Evolutionary conservation across 1,140 invertebrate species (phyloP).

Genomic region (Panagrolaimus sp.): DNA sequence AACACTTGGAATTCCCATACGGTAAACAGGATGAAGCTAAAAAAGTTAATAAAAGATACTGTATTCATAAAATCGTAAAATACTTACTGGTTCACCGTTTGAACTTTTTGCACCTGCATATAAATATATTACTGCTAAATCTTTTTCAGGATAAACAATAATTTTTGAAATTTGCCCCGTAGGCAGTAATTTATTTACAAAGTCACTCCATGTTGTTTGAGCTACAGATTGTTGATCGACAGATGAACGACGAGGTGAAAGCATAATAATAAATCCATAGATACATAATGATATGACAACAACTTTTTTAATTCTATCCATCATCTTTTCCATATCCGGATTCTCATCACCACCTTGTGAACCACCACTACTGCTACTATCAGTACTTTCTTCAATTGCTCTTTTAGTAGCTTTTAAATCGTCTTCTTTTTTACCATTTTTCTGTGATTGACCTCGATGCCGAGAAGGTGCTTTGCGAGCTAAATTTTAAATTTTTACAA

Average conservation of each 20-base stretch:
- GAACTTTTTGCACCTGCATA: constrained; percentile 26
- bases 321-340: constrained; percentile 14
- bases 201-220: constrained; percentile 41
- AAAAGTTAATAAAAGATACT: constrained; percentile 1
- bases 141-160: constrained; percentile 44
- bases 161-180: constrained; percentile 45
- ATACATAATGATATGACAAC: constrained; percentile 40
- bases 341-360: constrained; percentile 13
- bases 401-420: background rate
- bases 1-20: constrained; percentile 39
- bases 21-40: constrained; percentile 32
- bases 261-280: constrained; percentile 34
- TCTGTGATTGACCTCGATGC: background rate
- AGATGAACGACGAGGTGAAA: constrained; percentile 15
- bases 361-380: background rate
- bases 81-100: constrained; percentile 22
- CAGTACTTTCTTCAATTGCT: no score
- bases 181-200: constrained; percentile 39
- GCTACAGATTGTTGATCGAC: constrained; percentile 9
- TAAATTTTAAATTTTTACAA: background rate
- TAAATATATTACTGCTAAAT: constrained; percentile 33
- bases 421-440: background rate
- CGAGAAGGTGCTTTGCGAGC: background rate
- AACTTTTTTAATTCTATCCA: constrained; percentile 32
- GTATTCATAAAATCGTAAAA: background rate